phyloP scores from a whole-genome alignment of 2,113 vertebrate species.

The Microcebus griseorufus region DNA sequence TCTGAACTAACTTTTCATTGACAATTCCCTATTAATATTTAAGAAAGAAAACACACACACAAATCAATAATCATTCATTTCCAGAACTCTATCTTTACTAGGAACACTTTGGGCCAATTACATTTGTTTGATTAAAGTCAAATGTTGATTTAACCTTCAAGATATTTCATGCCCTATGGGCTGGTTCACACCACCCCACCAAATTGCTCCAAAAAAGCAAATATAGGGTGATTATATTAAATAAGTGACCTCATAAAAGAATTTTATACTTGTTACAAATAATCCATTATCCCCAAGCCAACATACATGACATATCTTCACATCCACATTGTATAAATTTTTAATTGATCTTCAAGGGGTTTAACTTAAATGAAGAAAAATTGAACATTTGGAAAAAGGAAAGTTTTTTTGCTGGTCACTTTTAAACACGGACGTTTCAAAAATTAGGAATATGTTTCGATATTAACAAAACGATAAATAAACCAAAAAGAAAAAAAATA shows the following conservation, averaged over 20 bases:
- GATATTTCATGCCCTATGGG: conserved; percentile 60
- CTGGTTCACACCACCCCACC: background rate
- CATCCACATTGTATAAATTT: background rate
- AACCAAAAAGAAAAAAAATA: background rate
- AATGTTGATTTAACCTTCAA: conserved; percentile 74
- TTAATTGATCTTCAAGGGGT: background rate
- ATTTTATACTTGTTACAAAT: conserved; percentile 17
- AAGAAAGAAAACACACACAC: background rate
- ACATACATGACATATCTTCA: background rate
- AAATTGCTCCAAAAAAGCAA: conserved; percentile 59
- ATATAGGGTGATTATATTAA: conserved; percentile 59
- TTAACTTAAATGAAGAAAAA: background rate
- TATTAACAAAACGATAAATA: background rate
- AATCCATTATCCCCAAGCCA: background rate
- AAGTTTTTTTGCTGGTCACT: background rate
- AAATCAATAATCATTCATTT: background rate
- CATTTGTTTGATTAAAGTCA: conserved; percentile 63
- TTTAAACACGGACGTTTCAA: background rate
- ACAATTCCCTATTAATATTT: background rate
- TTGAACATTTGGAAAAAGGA: background rate
- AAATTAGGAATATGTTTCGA: background rate
- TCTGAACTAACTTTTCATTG: background rate
- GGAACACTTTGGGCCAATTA: background rate
- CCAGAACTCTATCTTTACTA: background rate
- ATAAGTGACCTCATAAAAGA: conserved; percentile 44